Evolutionary conservation across 2,888 invertebrate species (phyloP).

Genomic region (Hirtodrosophila duncani): DNA sequence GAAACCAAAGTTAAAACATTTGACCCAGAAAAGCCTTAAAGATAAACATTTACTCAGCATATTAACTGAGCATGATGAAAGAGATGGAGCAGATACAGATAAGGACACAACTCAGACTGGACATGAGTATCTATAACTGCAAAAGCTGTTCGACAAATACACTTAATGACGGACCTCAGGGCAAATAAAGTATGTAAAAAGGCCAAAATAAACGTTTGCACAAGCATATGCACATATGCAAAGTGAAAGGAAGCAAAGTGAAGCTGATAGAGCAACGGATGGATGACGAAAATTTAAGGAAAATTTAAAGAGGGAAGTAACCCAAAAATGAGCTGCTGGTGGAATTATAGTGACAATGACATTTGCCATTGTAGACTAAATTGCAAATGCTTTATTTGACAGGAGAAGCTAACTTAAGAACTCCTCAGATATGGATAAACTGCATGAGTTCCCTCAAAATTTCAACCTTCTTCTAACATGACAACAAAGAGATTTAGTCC

Average conservation of each 20-base stretch:
- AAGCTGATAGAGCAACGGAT: conserved; percentile 1
- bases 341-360: too few species aligned
- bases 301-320: too few species aligned
- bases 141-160: conserved; percentile 22
- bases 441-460: too few species aligned
- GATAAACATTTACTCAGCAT: conserved; percentile 43
- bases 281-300: too few species aligned
- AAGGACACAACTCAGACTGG: conserved; percentile 3
- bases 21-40: conserved; percentile 47
- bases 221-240: conserved; percentile 28
- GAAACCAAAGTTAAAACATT: conserved; percentile 27
- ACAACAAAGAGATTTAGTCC: conserved; percentile 10
- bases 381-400: too few species aligned
- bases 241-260: conserved; percentile 23
- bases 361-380: too few species aligned
- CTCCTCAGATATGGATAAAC: too few species aligned
- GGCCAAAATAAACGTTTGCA: conserved; percentile 32
- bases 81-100: not conserved
- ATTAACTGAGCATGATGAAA: conserved; percentile 5
- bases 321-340: too few species aligned
- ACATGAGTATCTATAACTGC: conserved; percentile 21
- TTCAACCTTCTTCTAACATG: too few species aligned
- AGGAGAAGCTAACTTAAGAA: too few species aligned
- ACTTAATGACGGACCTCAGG: conserved; percentile 40
- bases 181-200: conserved; percentile 41